Base-by-base conservation (phyloP, 2,797 vertebrate species). In the Anabacerthia variegaticeps region DNA sequence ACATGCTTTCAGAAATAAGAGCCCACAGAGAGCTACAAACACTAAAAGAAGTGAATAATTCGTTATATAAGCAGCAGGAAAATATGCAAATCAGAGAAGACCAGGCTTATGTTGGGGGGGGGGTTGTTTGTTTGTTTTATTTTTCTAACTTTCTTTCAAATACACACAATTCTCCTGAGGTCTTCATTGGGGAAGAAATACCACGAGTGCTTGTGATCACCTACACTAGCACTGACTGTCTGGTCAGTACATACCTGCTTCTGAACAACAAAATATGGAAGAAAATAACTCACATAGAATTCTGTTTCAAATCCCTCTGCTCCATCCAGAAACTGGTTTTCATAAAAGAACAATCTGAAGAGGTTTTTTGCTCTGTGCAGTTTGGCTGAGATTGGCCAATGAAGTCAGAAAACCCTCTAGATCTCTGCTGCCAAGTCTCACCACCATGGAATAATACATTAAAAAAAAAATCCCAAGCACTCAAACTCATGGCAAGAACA, bases 361-460 rank as follows among this genome's bases (percentile, higher is more conserved):
- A 54, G 12, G 36, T 73, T 94, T 76, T 36, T 77, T 9, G 1
- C 32, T 74, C 15, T 39, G 3, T 24, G 39, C 24, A 41, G 36
- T 55, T 76, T 0, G 3, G 21, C 68, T 1, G 1, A 48, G 46
- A 55, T 6, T 15, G 14, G 30, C 27, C 20, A 39, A 24, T 2
- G 11, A 75, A 62, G 66, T 76, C 48, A 79, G n/a, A 85, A 73
- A 69, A 2, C 4, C 9, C 32, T 73, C 37, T 2, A 79, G 22
- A 48, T 2, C 21, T 52, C 30, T 37, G 41, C 34, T 79, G n/a
- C 24, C 30, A 75, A 58, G 26, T 59, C 56, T 59, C 8, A 49
- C 2, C 4, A 4, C 12, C 21, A 55, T 0, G 0, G 34, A 85
- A 56, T 44, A 77, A 66, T 1, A 73, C 1, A 46, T 30, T 3